Base-by-base conservation (phyloP, 2,113 vertebrate genomes). In the Anarhynchus alexandrinus region DNA sequence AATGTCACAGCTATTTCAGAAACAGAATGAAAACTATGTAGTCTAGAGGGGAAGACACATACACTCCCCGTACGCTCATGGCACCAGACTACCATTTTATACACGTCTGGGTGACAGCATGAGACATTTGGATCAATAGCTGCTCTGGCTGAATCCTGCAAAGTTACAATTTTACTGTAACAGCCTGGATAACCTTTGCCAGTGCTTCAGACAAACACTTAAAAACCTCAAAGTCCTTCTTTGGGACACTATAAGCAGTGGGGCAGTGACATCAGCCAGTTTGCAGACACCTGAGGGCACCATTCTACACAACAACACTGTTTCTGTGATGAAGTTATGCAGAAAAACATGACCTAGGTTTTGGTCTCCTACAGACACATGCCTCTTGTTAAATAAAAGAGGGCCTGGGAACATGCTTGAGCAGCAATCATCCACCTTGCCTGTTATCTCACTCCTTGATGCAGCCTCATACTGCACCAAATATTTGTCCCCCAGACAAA, bases 1-100 rank as follows among this genome's bases (percentile, higher is more conserved):
- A 86, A 90, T 90, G 88, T 92, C 85, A 92, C n/a, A 90, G 55
- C 59, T 92, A 92, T 92, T 96, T 96, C 27, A 2, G 74, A 90
- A 70, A 51, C 1, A 43, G 93, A 94, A 96, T 86, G 67, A 96
- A 90, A 95, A 40, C 47, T 54, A 64, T 59, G 32, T 73, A 55
- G 42, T 67, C 38, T 51, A 54, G 72, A 58, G 59, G 32, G 69
- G 38, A 88, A 80, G 27, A 25, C 57, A 59, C 52, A 71, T 21
- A 45, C 2, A 11, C 9, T 76, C 22, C 21, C 27, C 42, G 20
- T 32, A 73, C 25, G 29, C 26, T 22, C 19, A 7, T 36, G 51
- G 55, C 51, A 71, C 55, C 66, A 36, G 6, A 51, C 42, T 42
- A 32, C 36, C 2, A 1, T 38, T 90, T 90, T 42, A 62, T 40